Percentiles rank a stretch among this genome's conserved stretches.
Evolutionary conservation across 1,140 invertebrate species (phyloP).

Genomic region (Lerema accius): DNA sequence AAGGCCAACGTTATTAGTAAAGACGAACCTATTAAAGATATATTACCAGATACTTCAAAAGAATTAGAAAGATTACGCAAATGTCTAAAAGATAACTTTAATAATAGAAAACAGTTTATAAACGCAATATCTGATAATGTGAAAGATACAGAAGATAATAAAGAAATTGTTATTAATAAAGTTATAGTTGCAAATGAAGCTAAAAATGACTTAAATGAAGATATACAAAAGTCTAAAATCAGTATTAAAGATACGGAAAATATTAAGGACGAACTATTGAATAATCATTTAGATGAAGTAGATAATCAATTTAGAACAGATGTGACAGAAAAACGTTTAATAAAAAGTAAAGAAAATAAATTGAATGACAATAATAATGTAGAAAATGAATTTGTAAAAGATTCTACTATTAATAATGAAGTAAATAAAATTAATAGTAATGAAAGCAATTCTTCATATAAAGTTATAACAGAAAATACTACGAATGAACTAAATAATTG

Average conservation of each 20-base stretch:
- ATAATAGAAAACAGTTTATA: background rate
- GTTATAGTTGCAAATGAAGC: background rate
- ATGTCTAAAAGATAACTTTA: constrained; percentile 22
- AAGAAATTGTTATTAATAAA: background rate
- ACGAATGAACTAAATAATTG: background rate
- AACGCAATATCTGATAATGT: background rate
- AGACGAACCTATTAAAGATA: constrained; percentile 47
- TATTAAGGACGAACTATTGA: background rate
- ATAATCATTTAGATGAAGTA: background rate
- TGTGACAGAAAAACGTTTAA: background rate
- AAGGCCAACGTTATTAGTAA: constrained; percentile 62
- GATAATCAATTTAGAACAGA: background rate
- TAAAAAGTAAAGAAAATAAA: background rate
- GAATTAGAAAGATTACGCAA: constrained; percentile 31
- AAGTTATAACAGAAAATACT: background rate
- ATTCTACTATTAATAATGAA: too few relatives aligned
- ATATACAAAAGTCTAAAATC: background rate
- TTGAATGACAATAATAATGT: background rate
- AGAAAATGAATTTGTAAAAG: too few relatives aligned
- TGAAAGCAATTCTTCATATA: background rate
- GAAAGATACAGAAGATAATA: background rate
- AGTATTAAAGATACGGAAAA: background rate
- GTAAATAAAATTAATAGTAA: background rate
- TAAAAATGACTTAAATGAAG: background rate
- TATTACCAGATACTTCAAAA: constrained; percentile 52